phyloP scores from a whole-genome alignment of 2,888 invertebrate genomes.

The Trimorus sp. region DNA sequence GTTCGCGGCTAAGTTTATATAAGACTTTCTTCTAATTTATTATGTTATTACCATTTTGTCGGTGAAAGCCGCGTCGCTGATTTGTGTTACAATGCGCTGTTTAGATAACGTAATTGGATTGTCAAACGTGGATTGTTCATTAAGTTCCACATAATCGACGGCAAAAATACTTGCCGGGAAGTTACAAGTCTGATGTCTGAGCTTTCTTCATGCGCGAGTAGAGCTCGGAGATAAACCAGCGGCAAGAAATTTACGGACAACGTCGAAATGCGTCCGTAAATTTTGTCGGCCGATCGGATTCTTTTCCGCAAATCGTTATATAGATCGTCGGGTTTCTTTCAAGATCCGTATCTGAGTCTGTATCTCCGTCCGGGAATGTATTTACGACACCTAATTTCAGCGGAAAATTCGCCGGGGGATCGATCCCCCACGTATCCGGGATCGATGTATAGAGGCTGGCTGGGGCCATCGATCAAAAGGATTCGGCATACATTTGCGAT shows the following conservation, averaged over 20 bases:
- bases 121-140: constrained; percentile 21
- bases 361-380: no score
- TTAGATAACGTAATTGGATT: constrained; percentile 33
- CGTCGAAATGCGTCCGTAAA: not conserved
- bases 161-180: not conserved
- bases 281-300: no score
- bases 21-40: constrained; percentile 31
- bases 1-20: not conserved
- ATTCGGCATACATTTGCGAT: constrained; percentile 45
- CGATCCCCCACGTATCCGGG: no score
- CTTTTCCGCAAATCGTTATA: no score
- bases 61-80: constrained; percentile 23
- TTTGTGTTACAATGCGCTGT: constrained; percentile 22
- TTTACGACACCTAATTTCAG: no score
- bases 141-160: constrained; percentile 8
- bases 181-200: no score
- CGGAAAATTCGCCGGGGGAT: no score
- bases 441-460: not conserved
- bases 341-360: no score
- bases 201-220: no score
- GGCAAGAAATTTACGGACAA: not conserved
- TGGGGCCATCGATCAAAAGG: not conserved
- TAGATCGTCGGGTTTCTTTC: no score
- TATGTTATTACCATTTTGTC: constrained; percentile 6
- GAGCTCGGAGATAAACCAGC: not conserved